Conservation (phyloP, 2,797 vertebrate species). For the Microhierax caerulescens region DNA sequence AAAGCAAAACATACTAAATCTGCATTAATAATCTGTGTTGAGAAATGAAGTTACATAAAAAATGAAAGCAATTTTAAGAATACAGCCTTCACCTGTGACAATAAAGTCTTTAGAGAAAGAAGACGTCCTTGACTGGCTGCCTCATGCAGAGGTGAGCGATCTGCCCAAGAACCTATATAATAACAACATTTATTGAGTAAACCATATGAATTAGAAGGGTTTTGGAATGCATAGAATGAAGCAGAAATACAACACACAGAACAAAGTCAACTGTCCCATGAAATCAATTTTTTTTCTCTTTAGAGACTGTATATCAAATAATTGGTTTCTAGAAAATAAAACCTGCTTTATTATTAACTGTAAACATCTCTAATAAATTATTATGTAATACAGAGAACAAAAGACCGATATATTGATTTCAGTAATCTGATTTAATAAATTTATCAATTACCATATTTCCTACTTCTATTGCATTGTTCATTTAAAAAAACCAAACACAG, state of each 20-base stretch:
- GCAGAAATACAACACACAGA: not conserved
- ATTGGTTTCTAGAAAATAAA: not conserved
- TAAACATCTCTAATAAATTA: not conserved
- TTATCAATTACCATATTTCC: not conserved
- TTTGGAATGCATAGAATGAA: slow-evolving; percentile 4
- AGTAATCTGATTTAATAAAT: not conserved
- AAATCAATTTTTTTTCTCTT: not conserved
- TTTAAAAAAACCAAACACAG: too few relatives aligned
- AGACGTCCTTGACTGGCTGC: slow-evolving; percentile 93
- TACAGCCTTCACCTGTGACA: slow-evolving; percentile 85
- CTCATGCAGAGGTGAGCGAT: slow-evolving; percentile 92
- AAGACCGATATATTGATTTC: not conserved
- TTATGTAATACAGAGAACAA: not conserved
- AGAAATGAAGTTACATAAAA: not conserved
- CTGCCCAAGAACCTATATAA: slow-evolving; percentile 90
- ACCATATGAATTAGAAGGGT: not conserved
- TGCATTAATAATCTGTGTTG: not conserved
- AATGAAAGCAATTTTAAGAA: not conserved
- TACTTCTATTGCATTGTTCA: not conserved
- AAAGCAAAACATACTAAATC: not conserved
- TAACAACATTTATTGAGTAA: slow-evolving; percentile 35
- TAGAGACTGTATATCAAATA: not conserved
- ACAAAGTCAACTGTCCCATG: not conserved
- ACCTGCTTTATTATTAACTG: not conserved
- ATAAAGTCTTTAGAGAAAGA: slow-evolving; percentile 88